These are phyloP conservation scores for Myotis pilosus DNA, from an alignment of 2,797 vertebrate species.

Conservation along the genomic window DNA sequence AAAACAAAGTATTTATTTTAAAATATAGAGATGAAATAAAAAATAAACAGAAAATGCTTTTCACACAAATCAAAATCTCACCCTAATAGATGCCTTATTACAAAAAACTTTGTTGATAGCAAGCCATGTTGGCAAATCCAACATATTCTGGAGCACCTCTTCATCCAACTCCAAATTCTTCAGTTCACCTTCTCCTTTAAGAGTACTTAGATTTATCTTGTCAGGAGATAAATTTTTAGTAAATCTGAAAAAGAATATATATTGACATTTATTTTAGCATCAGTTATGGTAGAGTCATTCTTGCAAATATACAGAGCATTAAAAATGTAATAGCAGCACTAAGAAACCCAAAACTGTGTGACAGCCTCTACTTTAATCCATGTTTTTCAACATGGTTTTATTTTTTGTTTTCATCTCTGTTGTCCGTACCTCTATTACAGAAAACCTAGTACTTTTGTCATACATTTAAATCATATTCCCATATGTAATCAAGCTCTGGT, in stretches of 20 bases:
- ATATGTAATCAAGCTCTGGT: neutral
- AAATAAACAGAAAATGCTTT: neutral
- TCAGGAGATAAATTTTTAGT: slow-evolving; percentile 90
- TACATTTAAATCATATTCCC: neutral
- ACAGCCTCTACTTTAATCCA: neutral
- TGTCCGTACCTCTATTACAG: neutral
- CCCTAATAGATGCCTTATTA: slow-evolving; percentile 98
- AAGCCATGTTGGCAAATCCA: slow-evolving; percentile 93
- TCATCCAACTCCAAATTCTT: slow-evolving; percentile 89
- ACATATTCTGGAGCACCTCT: slow-evolving; percentile 90
- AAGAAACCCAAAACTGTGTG: neutral
- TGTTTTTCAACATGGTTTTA: neutral
- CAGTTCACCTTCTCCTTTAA: slow-evolving; percentile 89
- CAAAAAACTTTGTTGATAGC: slow-evolving; percentile 98
- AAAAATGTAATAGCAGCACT: neutral
- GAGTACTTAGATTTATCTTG: slow-evolving; percentile 89
- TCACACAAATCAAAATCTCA: slow-evolving; percentile 80
- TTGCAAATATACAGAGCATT: slow-evolving; percentile 16
- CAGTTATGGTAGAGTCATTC: slow-evolving; percentile 15
- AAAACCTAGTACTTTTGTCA: neutral
- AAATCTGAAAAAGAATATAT: slow-evolving; percentile 82
- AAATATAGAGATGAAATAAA: neutral
- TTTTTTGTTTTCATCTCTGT: neutral
- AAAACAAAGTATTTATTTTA: slow-evolving; percentile 16
- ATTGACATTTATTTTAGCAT: slow-evolving; percentile 38